phyloP scores from a whole-genome alignment of 1,140 invertebrate species.

The Drosophila bipectinata region DNA sequence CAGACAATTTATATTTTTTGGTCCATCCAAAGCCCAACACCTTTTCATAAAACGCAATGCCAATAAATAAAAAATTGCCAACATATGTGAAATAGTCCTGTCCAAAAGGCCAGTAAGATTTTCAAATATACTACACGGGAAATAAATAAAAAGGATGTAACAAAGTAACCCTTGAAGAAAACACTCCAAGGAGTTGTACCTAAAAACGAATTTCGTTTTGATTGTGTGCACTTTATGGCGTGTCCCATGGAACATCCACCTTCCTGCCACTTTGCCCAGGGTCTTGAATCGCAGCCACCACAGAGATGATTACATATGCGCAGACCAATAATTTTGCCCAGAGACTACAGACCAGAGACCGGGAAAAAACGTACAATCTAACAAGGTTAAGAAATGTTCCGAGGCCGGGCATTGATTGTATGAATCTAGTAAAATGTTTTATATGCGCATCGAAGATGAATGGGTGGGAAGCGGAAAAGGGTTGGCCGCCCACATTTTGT shows the following conservation, averaged over 20 bases:
- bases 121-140: constrained; percentile 5
- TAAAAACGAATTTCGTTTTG: constrained; percentile 78
- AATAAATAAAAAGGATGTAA: neutral
- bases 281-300: constrained; percentile 25
- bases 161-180: neutral
- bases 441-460: constrained; percentile 63
- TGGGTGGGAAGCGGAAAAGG: constrained; percentile 50
- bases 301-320: constrained; percentile 78
- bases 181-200: constrained; percentile 42
- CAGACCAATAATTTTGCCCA: constrained; percentile 75
- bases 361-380: constrained; percentile 52
- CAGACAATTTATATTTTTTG: too few species aligned
- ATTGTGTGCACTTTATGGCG: constrained; percentile 79
- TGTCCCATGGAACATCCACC: constrained; percentile 36
- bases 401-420: constrained; percentile 70
- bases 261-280: constrained; percentile 1
- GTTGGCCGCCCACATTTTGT: constrained; percentile 72
- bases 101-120: neutral
- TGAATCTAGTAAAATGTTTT: constrained; percentile 80
- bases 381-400: constrained; percentile 74
- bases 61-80: constrained; percentile 75
- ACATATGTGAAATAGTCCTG: constrained; percentile 67
- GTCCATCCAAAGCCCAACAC: constrained; percentile 45
- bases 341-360: neutral
- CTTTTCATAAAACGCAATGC: constrained; percentile 62